These are phyloP conservation scores for Periophthalmus magnuspinnatus DNA, from an alignment of 2,797 vertebrate genomes.

Conservation along the genomic window DNA sequence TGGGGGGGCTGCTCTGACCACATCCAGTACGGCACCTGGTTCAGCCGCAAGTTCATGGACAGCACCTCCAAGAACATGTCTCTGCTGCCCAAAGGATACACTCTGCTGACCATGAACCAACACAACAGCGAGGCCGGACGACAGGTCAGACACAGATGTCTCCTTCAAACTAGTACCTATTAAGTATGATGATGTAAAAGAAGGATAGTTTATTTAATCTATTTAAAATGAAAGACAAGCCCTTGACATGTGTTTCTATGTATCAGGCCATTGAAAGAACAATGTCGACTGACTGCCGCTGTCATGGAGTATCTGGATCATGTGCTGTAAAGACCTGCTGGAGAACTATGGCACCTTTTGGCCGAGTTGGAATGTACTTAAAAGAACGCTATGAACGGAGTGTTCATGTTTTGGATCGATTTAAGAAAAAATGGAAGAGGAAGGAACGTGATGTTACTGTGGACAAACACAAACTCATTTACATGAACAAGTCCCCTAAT, in stretches of 20 bases:
- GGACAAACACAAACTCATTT: slow-evolving; percentile 84
- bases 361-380: slow-evolving; percentile 86
- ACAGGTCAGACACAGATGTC: slow-evolving; percentile 78
- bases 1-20: slow-evolving; percentile 97
- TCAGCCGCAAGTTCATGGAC: slow-evolving; percentile 92
- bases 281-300: slow-evolving; percentile 93
- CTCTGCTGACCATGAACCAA: slow-evolving; percentile 80
- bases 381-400: slow-evolving; percentile 94
- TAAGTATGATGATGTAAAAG: neutral
- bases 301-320: slow-evolving; percentile 95
- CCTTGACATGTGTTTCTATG: neutral
- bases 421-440: slow-evolving; percentile 79
- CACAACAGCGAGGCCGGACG: slow-evolving; percentile 95
- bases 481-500: slow-evolving; percentile 92
- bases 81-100: slow-evolving; percentile 55
- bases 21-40: slow-evolving; percentile 87
- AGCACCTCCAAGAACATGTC: slow-evolving; percentile 67
- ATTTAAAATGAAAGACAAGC: neutral
- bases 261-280: slow-evolving; percentile 86
- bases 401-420: slow-evolving; percentile 84
- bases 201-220: neutral
- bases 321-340: slow-evolving; percentile 97
- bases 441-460: slow-evolving; percentile 74
- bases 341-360: slow-evolving; percentile 91
- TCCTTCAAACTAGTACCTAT: too few relatives aligned